Evolutionary conservation across 2,797 vertebrate species (phyloP).

Genomic region (Intellagama lesueurii): DNA sequence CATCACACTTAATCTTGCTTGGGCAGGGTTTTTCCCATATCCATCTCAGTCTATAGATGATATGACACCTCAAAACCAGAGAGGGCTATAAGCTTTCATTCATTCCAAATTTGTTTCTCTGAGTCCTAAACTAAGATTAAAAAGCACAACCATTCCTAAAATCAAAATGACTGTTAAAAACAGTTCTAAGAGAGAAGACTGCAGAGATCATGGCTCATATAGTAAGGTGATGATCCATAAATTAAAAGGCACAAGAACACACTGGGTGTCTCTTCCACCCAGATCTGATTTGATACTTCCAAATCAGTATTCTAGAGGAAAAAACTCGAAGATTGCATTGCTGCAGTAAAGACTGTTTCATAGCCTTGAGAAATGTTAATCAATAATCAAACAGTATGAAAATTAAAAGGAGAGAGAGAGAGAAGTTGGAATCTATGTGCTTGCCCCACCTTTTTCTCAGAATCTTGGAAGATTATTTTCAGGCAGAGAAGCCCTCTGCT

Average conservation of each 20-base stretch:
- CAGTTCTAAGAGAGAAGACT: not conserved
- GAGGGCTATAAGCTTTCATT: not conserved
- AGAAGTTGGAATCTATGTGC: not conserved
- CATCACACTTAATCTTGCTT: not conserved
- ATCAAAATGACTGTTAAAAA: not conserved
- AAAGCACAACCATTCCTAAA: not conserved
- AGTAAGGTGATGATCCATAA: not conserved
- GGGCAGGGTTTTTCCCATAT: no score
- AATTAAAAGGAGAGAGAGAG: not conserved
- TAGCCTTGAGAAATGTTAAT: not conserved
- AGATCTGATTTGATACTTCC: not conserved
- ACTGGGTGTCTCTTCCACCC: not conserved
- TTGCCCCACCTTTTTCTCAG: slow-evolving; percentile 2
- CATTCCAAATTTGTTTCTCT: not conserved
- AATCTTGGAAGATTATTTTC: slow-evolving; percentile 65
- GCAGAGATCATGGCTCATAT: not conserved
- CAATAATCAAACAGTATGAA: not conserved
- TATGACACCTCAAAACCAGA: not conserved
- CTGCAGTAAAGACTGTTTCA: fast-evolving
- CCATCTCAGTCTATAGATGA: not conserved
- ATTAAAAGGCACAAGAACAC: not conserved
- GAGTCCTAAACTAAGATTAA: not conserved
- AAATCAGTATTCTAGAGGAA: not conserved
- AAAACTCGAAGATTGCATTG: not conserved
- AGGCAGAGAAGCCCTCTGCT: slow-evolving; percentile 82